These are phyloP conservation scores for Eudemis profundana DNA, from an alignment of 2,888 invertebrate species.

Conservation along the genomic window DNA sequence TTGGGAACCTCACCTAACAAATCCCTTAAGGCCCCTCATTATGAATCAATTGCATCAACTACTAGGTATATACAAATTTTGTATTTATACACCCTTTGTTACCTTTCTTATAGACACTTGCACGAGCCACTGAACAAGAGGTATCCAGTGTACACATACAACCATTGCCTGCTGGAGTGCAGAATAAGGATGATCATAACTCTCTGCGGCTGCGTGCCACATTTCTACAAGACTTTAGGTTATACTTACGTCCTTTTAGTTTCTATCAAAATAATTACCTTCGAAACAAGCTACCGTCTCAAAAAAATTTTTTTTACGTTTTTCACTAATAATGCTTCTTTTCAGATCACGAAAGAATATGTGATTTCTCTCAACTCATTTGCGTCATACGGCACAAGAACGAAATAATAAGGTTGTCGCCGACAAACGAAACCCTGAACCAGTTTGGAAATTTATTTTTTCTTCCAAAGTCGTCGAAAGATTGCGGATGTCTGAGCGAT, in stretches of 20 bases:
- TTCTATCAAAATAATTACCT: too few relatives aligned
- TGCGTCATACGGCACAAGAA: conserved; percentile 67
- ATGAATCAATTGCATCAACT: too few relatives aligned
- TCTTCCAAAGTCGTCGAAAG: conserved; percentile 63
- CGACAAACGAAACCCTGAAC: conserved; percentile 57
- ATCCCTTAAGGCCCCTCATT: too few relatives aligned
- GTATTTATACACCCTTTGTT: too few relatives aligned
- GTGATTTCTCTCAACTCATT: conserved; percentile 66
- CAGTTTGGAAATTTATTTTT: conserved; percentile 51
- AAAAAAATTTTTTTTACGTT: too few relatives aligned
- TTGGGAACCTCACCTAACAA: too few relatives aligned
- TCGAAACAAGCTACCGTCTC: too few relatives aligned
- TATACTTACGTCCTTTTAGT: too few relatives aligned
- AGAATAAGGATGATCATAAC: conserved; percentile 86
- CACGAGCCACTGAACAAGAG: conserved; percentile 68
- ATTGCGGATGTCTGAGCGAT: conserved; percentile 70
- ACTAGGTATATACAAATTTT: too few relatives aligned
- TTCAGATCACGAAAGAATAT: conserved; percentile 70
- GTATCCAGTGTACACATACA: conserved; percentile 89
- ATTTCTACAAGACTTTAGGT: conserved; percentile 88
- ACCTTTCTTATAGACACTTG: conserved; percentile 62
- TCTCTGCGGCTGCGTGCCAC: conserved; percentile 89
- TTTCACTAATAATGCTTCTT: too few relatives aligned
- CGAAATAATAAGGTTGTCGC: conserved; percentile 66
- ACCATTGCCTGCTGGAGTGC: conserved; percentile 89